These are phyloP conservation scores for Falco cherrug DNA, from an alignment of 2,797 vertebrate genomes.

Conservation along the genomic window DNA sequence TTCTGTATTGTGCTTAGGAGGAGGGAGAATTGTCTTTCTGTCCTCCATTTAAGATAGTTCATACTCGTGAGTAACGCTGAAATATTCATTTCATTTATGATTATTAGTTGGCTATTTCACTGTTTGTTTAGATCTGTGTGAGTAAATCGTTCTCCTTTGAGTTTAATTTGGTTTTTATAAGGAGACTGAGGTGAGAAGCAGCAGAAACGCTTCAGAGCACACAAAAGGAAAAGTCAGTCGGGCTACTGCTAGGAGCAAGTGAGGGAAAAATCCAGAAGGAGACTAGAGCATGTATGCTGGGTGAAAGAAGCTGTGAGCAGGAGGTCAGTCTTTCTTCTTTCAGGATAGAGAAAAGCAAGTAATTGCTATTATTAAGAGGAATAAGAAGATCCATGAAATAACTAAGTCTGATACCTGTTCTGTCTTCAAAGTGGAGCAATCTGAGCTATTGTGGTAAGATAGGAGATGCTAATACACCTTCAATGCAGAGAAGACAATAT, in stretches of 20 bases:
- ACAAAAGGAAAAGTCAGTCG: neutral
- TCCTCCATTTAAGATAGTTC: neutral
- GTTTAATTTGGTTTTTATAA: neutral
- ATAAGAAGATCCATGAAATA: neutral
- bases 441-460: neutral
- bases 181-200: neutral
- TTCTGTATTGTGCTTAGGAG: neutral
- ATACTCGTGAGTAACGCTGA: neutral
- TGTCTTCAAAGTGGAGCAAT: neutral
- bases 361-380: neutral
- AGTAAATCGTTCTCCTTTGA: neutral
- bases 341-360: neutral
- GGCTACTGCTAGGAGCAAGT: neutral
- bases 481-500: neutral
- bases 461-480: neutral
- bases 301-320: neutral
- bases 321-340: neutral
- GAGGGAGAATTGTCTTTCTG: neutral
- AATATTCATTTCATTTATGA: neutral
- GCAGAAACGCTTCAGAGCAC: neutral
- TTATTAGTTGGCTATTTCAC: neutral
- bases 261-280: neutral
- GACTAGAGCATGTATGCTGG: neutral
- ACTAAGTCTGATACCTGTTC: neutral
- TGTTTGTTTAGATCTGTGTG: neutral